Evolutionary conservation across 2,797 vertebrate species (phyloP), one percentile per base, ranked within the genome.

Genomic region (Acomys russatus): DNA sequence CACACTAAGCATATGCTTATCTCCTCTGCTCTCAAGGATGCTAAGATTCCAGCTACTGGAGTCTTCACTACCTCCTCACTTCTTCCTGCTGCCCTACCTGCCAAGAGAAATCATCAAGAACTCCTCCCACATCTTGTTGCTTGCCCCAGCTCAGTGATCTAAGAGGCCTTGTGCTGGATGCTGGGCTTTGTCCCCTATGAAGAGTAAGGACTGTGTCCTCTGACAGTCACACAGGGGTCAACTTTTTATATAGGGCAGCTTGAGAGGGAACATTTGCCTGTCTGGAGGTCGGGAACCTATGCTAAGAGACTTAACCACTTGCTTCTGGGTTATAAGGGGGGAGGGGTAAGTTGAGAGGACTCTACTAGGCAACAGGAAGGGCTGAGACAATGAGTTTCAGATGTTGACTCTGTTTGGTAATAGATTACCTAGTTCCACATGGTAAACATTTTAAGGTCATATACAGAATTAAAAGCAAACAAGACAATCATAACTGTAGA

Each of bases 341-440:
- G 44, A 4, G 44, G 30, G 1, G 15, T 77, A 17, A 11, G 77
- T 88, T 79, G 35, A 66, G n/a, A 30, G 15, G 9, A 78, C 25
- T 71, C 35, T 51, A 77, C 3, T 56, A 94, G 63, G 5, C 14
- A 88, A 28, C 22, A 85, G 71, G n/a, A 95, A 93, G 44, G 8
- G 25, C 56, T 86, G 3, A 30, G 84, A 5, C 0, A n/a, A 64
- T 51, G 18, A 49, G 10, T 1, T 61, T 76, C 86, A 15, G 33
- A 84, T 91, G 18, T 59, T 77, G 63, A 86, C 18, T n/a, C 9
- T 70, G 20, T 88, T 77, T 93, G 85, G 59, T 78, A 94, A 44
- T 61, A 28, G 3, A 91, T 79, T 61, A 33, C n/a, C 51, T 63
- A 51, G 18, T n/a, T 5, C 6, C 33, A 74, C 12, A 22, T 61